Evolutionary conservation across 2,113 vertebrate genomes (phyloP), one percentile per base, ranked within the genome.

Genomic region (Benitochromis conjunctus): DNA sequence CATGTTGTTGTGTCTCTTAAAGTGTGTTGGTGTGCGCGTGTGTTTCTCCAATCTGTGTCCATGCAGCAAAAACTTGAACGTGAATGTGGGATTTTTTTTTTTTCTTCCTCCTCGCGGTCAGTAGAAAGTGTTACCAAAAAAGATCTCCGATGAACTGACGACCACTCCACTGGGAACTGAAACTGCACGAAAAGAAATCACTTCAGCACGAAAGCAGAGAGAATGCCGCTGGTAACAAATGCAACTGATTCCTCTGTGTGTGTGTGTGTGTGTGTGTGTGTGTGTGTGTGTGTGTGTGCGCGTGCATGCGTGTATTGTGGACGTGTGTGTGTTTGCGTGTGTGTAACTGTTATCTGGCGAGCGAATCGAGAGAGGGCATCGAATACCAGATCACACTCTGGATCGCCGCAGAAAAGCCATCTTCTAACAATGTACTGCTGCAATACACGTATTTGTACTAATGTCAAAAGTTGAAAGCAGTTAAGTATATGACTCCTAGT

Each of bases 101-200:
- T 16, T 69, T 46, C 21, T 71, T 69, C 11, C n/a, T 69, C 38
- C 21, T 43, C 16, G 24, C 43, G 41, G 79, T 94, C 94, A 93
- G 95, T 84, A 56, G 86, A 86, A 90, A 79, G 81, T 90, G 94
- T 94, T 94, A 94, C 93, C 94, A 94, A 90, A 94, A 89, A 90
- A 80, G 82, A 90, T 92, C 94, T 93, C 89, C 29, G 84, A 91
- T 92, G 90, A 92, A 94, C 90, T 29, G 91, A 94, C 90, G 71
- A 91, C 82, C 89, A 94, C 93, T 91, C 89, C 89, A 95, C 95
- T 89, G 89, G 89, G 87, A 93, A 93, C 92, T 91, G 80, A 89
- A 94, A 94, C 94, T 87, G 89, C 91, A 95, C 92, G 26, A 92
- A 92, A 95, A 94, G 90, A 91, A 92, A 94, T 88, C 91, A 95